A percentile compares a stretch with the other conserved stretches of the same genome.
These are phyloP conservation scores for Eupleurogrammus muticus DNA, from an alignment of 2,797 vertebrate species.

Conservation along the genomic window DNA sequence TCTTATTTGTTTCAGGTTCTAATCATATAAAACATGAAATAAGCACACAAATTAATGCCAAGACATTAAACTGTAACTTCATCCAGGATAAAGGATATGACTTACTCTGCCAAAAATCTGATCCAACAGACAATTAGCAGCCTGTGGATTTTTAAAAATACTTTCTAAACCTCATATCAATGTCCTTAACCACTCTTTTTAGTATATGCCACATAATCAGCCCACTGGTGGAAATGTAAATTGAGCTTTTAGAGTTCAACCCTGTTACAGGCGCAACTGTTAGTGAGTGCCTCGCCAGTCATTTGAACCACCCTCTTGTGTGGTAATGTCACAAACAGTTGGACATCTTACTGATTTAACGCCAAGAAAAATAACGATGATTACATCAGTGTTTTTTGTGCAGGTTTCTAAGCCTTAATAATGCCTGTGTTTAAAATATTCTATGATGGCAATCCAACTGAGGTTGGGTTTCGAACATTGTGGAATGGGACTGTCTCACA, in stretches of 20 bases:
- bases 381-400: constrained; percentile 90
- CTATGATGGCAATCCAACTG: constrained; percentile 71
- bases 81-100: constrained; percentile 37
- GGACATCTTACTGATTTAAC: constrained; percentile 84
- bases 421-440: constrained; percentile 89
- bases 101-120: constrained; percentile 34
- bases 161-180: constrained; percentile 51
- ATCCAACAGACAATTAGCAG: constrained; percentile 46
- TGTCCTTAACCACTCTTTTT: constrained; percentile 34
- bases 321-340: constrained; percentile 86
- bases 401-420: constrained; percentile 87
- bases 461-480: constrained; percentile 70
- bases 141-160: constrained; percentile 35
- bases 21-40: constrained; percentile 20
- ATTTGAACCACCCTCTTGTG: constrained; percentile 81
- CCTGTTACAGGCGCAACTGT: constrained; percentile 53
- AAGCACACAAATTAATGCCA: constrained; percentile 13
- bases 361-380: constrained; percentile 92
- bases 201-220: constrained; percentile 59
- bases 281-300: constrained; percentile 70
- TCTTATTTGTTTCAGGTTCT: constrained; percentile 25
- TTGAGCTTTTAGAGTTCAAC: constrained; percentile 56
- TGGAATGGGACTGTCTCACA: constrained; percentile 69
- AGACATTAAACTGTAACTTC: constrained; percentile 26
- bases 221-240: constrained; percentile 61